phyloP scores from a whole-genome alignment of 2,888 invertebrate genomes.

The Chrysomela aeneicollis region DNA sequence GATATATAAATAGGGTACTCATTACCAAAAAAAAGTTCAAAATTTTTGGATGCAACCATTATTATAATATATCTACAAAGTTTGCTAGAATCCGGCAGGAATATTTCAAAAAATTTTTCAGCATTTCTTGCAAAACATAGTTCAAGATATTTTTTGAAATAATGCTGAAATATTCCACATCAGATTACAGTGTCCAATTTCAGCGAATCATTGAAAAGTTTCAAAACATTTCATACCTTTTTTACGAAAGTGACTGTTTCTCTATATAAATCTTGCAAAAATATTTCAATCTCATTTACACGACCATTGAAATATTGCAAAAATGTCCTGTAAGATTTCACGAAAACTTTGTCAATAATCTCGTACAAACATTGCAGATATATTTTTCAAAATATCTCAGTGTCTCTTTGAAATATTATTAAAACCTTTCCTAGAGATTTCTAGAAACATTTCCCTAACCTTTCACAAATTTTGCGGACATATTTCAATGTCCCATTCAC shows the following conservation, averaged over 20 bases:
- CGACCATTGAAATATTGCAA: conserved; percentile 1
- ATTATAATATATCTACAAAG: conserved; percentile 4
- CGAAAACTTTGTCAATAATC: conserved; percentile 4
- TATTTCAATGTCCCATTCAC: background rate
- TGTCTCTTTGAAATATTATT: no score
- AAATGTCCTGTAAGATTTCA: conserved; percentile 4
- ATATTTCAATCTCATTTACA: background rate
- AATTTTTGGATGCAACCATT: background rate
- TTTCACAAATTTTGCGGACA: background rate
- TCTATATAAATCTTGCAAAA: background rate
- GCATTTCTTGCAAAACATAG: background rate
- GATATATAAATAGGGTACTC: no score
- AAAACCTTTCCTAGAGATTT: background rate
- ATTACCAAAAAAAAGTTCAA: no score
- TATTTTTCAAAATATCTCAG: no score
- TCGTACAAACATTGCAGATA: background rate
- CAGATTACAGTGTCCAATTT: background rate
- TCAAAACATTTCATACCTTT: background rate
- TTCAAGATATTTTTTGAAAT: conserved; percentile 10
- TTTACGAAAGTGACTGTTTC: background rate
- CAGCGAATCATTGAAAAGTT: background rate
- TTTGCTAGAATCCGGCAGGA: background rate
- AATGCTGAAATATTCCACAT: background rate
- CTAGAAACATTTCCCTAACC: background rate
- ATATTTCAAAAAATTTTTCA: conserved; percentile 1